A percentile compares a stretch with the other conserved stretches of the same genome.
Evolutionary conservation across 2,888 invertebrate genomes (phyloP).

Genomic region (Stenodema calcarata): DNA sequence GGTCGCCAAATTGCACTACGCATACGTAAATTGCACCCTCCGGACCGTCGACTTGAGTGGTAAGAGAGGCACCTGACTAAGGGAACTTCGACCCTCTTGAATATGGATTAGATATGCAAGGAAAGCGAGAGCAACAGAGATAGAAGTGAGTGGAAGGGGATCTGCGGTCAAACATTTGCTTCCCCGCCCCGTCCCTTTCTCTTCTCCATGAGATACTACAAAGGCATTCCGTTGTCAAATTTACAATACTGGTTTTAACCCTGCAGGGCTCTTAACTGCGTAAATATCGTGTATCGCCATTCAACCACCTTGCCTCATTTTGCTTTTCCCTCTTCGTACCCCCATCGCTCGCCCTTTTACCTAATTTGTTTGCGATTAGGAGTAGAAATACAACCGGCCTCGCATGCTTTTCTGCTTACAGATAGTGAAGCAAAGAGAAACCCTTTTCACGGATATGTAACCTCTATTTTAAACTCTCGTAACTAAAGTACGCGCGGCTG

Average conservation of each 20-base stretch:
- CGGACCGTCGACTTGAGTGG: background rate
- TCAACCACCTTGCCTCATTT: constrained; percentile 31
- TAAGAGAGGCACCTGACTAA: background rate
- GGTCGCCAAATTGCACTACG: no score
- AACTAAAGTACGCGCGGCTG: background rate
- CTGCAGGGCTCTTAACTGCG: constrained; percentile 11
- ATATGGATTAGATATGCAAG: constrained; percentile 31
- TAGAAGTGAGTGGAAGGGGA: background rate
- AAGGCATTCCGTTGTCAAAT: constrained; percentile 34
- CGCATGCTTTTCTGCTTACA: constrained; percentile 24
- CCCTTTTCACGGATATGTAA: constrained; percentile 4
- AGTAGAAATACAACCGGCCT: constrained; percentile 25
- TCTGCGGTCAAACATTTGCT: constrained; percentile 28
- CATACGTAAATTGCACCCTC: background rate
- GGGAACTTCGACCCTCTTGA: constrained; percentile 8
- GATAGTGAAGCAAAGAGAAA: constrained; percentile 9
- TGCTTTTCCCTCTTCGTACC: background rate
- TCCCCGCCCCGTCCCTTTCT: background rate
- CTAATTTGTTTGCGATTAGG: constrained; percentile 32
- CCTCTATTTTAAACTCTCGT: constrained; percentile 22
- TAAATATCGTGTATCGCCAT: constrained; percentile 40
- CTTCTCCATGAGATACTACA: constrained; percentile 32
- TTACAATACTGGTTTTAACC: constrained; percentile 28
- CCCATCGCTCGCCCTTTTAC: background rate
- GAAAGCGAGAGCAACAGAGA: background rate